Evolutionary conservation across 2,113 vertebrate species (phyloP), one percentile per base, ranked within the genome.

Genomic region (Alligator mississippiensis): DNA sequence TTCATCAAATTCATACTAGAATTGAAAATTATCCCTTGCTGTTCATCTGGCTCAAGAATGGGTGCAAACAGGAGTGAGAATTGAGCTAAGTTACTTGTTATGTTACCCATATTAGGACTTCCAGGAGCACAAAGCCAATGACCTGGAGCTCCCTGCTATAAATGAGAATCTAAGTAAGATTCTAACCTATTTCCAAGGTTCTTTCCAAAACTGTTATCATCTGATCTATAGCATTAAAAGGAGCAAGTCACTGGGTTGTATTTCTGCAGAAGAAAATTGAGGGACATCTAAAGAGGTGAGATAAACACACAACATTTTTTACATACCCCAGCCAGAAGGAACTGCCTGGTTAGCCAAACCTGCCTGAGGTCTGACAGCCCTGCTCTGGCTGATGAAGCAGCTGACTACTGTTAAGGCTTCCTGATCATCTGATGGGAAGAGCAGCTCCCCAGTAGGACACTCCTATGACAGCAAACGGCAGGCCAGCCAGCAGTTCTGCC

Each of bases 171-270:
- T 38, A 30, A 85, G 68, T 27, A 28, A 61, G 80, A 84, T 80
- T 2, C 92, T 93, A 76, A 47, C 47, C 82, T 83, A 57, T 12
- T 77, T 95, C 92, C 82, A 85, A 87, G 84, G 84, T 30, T 70
- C 64, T 22, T 76, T 1, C 1, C n/a, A 72, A 92, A 77, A 78
- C 68, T 80, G 90, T 28, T 34, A 78, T 84, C 27, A 91, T 64
- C 85, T 94, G 85, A 81, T 95, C 81, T n/a, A 61, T 63, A 28
- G 68, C 87, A 87, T 89, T 85, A 80, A 84, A 83, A 77, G 82
- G 75, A 74, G 74, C 82, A 89, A 84, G 70, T 9, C 28, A 86
- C 5, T 68, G 10, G 30, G 9, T 21, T 34, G 19, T 34, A 34
- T 34, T 70, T 70, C 30, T 86, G 27, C 13, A 81, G 27, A 3